Base-by-base conservation (phyloP, 2,797 vertebrate species). In the Periophthalmus magnuspinnatus region DNA sequence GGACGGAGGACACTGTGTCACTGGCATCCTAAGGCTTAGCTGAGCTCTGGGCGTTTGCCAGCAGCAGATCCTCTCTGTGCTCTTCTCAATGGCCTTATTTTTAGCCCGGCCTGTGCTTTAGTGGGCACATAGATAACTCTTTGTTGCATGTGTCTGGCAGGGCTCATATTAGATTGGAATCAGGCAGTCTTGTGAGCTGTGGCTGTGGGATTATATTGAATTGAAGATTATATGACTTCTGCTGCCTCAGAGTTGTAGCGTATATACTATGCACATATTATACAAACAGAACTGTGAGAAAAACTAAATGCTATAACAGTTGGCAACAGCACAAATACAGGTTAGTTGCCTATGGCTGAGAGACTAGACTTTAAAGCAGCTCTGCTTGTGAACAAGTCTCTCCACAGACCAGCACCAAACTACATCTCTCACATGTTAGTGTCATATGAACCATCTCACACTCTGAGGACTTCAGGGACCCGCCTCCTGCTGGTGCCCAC, bases 71-170 rank as follows among this genome's bases (percentile, higher is more conserved):
- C 69, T 84, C 72, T 72, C 71, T 80, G 72, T 68, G n/a, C 70
- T 47, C 54, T 65, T 74, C 68, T 84, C 74, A 89, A 87, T 87
- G 74, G 64, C 55, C 45, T 78, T 86, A 85, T 88, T 86, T 89
- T 86, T 86, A 82, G 69, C 75, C 21, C 55, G 28, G 4, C 36
- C 47, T 38, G 45, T 67, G 67, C 82, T 85, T 78, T 60, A 71
- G 71, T 77, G 69, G 80, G 72, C 52, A 13, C 74, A 80, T 60
- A 58, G 67, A 73, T 78, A 72, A 65, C 50, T 71, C 73, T 83
- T 72, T 80, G 69, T 73, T 72, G 72, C 68, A 50, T 8, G 13
- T 58, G 65, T 81, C 45, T 67, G 14, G 38, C 32, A 56, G 41
- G 70, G 45, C 65, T 78, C 24, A 16, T 7, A 47, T 52, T 70